Percentiles rank a stretch among this genome's conserved stretches.
Evolutionary conservation across 2,113 vertebrate species (phyloP).

Genomic region (Triplophysa siluroides): DNA sequence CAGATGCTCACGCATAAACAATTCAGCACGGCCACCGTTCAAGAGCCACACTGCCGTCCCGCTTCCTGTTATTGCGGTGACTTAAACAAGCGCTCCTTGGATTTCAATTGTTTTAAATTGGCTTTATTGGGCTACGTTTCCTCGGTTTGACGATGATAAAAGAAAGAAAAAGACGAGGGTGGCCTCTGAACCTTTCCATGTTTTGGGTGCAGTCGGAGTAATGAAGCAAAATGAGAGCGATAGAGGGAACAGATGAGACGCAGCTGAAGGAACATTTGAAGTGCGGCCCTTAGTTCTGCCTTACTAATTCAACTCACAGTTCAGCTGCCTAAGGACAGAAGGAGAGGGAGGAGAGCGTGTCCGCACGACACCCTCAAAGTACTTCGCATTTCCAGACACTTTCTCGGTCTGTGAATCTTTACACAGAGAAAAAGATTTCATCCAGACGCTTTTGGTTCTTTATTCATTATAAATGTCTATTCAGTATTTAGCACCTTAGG

Average conservation of each 20-base stretch:
- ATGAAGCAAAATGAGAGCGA: slow-evolving; percentile 50
- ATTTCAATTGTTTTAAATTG: slow-evolving; percentile 24
- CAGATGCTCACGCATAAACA: slow-evolving; percentile 29
- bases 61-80: slow-evolving; percentile 22
- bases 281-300: slow-evolving; percentile 41
- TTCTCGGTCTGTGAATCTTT: background rate
- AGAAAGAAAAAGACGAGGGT: slow-evolving; percentile 31
- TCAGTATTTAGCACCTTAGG: background rate
- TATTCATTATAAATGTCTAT: slow-evolving; percentile 19
- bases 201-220: slow-evolving; percentile 45
- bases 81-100: slow-evolving; percentile 31
- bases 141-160: slow-evolving; percentile 37
- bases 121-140: slow-evolving; percentile 37
- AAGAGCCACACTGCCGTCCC: slow-evolving; percentile 17
- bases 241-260: slow-evolving; percentile 37
- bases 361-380: slow-evolving; percentile 3
- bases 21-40: slow-evolving; percentile 10
- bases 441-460: background rate
- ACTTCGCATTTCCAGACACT: background rate
- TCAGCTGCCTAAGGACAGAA: slow-evolving; percentile 15
- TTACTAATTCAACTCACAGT: slow-evolving; percentile 47
- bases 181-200: slow-evolving; percentile 42
- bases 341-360: slow-evolving; percentile 16
- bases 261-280: slow-evolving; percentile 52
- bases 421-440: too few relatives aligned